A percentile compares a stretch with the other conserved stretches of the same genome.
Evolutionary conservation across 2,113 vertebrate species (phyloP).

Genomic region (Sialia sialis): DNA sequence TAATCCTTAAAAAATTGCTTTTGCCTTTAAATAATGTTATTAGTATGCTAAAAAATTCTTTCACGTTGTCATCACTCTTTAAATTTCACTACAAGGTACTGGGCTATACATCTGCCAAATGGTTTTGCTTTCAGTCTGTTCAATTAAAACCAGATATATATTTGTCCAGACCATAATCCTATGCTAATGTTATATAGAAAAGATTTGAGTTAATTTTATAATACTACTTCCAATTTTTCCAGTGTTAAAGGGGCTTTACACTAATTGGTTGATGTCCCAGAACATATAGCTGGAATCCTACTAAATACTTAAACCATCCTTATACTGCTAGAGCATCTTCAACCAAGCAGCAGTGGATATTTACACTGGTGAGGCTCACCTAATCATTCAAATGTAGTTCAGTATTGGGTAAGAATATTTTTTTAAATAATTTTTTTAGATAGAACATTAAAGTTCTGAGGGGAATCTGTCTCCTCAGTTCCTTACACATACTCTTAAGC

Average conservation of each 20-base stretch:
- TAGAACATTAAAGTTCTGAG: neutral
- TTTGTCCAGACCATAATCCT: slow-evolving; percentile 9
- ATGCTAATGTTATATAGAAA: neutral
- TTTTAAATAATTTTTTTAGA: neutral
- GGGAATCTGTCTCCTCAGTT: neutral
- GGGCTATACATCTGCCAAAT: neutral
- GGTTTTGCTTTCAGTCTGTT: slow-evolving; percentile 18
- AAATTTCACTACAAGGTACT: slow-evolving; percentile 7
- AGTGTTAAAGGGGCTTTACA: neutral
- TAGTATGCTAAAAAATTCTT: neutral
- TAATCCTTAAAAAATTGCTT: neutral
- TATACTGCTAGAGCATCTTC: too few relatives aligned
- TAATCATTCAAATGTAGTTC: neutral
- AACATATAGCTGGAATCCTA: neutral
- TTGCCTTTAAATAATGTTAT: slow-evolving; percentile 18
- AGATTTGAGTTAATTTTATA: neutral
- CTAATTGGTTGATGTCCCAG: neutral
- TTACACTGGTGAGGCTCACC: neutral
- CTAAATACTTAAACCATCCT: neutral
- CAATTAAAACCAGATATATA: slow-evolving; percentile 11
- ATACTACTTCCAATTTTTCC: neutral
- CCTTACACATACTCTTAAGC: neutral
- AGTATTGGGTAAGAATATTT: neutral
- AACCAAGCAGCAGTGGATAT: too few relatives aligned
- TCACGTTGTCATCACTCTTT: slow-evolving; percentile 4